Evolutionary conservation across 2,797 vertebrate genomes (phyloP), one percentile per base, ranked within the genome.

Genomic region (Parauchenoglanis punctatus): DNA sequence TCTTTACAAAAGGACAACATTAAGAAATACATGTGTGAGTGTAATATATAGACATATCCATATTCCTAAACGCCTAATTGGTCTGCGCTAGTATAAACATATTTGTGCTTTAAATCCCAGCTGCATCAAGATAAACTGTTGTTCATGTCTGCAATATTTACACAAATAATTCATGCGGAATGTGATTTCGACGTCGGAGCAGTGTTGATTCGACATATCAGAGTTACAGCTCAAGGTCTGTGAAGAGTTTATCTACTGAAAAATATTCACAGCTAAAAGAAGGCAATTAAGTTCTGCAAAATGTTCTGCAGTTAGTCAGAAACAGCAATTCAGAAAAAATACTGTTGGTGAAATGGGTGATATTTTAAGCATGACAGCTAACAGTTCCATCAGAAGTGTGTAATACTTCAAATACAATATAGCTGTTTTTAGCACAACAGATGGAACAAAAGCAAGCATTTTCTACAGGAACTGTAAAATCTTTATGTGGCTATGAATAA

Each of bases 91-190:
- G 28, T 81, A 83, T 73, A 82, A 85, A 86, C 61, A 80, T 25
- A 87, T 40, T 84, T 85, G 76, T 85, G 83, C 81, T 86, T 87
- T 86, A 86, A 65, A 72, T 67, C 84, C 70, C 80, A 87, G 84
- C 68, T 75, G 72, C 72, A 83, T 88, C 86, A 88, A 88, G 85
- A 88, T 90, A 88, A 84, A 84, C 46, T 81, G 86, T 85, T 61
- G 31, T 80, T 63, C 85, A 44, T 85, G 81, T 65, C 35, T 46
- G 61, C 59, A 52, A 25, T 81, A 89, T 90, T 91, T 91, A 91
- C 85, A 90, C 25, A 81, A 56, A 87, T 58, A 87, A 83, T 84
- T 90, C 87, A 91, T 90, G 89, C 89, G 84, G 81, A 89, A 85
- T 65, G 77, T 59, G 63, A 84, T 61, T 87, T 85, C 77, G 88